Evolutionary conservation across 2,113 vertebrate genomes (phyloP).

Genomic region (Rhineura floridana): DNA sequence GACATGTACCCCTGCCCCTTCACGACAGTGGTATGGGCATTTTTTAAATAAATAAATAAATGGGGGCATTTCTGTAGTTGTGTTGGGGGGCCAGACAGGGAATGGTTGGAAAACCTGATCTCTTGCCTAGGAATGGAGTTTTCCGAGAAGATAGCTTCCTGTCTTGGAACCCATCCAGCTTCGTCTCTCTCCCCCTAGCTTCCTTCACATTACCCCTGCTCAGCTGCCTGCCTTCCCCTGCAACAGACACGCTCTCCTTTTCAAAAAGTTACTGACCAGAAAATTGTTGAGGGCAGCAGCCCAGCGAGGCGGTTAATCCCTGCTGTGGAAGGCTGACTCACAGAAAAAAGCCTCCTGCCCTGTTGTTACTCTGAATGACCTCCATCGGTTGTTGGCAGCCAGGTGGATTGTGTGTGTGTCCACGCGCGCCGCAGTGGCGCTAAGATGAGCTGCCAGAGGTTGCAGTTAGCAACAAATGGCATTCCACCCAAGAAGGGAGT

Average conservation of each 20-base stretch:
- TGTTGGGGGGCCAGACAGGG: too few relatives aligned
- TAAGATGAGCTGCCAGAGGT: background rate
- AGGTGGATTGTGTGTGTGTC: conserved; percentile 53
- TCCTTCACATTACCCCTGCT: background rate
- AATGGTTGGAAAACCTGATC: too few relatives aligned
- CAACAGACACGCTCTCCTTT: conserved; percentile 62
- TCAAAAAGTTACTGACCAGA: conserved; percentile 67
- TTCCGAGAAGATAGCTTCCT: conserved; percentile 49
- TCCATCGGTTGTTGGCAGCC: conserved; percentile 19
- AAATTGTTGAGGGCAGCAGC: conserved; percentile 54
- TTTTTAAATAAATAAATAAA: too few relatives aligned
- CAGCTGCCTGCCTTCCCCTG: background rate
- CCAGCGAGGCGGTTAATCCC: conserved; percentile 57
- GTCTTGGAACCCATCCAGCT: conserved; percentile 35
- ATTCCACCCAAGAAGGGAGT: background rate
- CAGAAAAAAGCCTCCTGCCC: conserved; percentile 45
- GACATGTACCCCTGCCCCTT: too few relatives aligned
- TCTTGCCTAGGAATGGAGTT: background rate
- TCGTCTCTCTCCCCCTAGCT: conserved; percentile 29
- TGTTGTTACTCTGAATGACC: conserved; percentile 39
- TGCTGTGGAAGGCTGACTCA: conserved; percentile 16
- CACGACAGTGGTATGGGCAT: too few relatives aligned
- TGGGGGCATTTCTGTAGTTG: too few relatives aligned
- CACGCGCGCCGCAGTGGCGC: too few relatives aligned
- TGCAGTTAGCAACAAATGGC: background rate